These are phyloP conservation scores for Desmophyllum pertusum DNA, from an alignment of 92 coral and sea anemone species.

Conservation along the genomic window DNA sequence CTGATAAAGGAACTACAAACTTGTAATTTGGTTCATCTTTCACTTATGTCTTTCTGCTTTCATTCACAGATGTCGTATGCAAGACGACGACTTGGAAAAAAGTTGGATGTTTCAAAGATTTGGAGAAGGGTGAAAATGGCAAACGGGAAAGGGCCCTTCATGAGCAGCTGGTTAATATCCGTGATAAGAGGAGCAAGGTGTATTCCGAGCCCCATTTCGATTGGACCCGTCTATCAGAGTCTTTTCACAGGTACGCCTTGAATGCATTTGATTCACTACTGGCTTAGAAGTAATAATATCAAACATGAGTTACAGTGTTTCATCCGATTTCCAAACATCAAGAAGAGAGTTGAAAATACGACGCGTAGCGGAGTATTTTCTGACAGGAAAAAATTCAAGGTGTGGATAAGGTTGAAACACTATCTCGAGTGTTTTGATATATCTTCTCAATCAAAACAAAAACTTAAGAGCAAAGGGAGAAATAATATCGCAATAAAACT, in stretches of 20 bases:
- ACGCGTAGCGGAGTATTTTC: no score
- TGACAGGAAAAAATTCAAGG: no score
- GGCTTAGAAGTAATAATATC: no score
- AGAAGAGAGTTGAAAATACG: no score
- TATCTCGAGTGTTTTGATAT: no score
- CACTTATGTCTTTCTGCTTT: neutral
- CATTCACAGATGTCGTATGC: neutral
- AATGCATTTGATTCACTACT: neutral
- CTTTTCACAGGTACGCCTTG: conserved; percentile 23
- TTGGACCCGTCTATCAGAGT: conserved; percentile 12
- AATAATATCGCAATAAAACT: no score
- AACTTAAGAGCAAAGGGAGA: neutral
- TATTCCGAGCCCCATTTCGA: neutral
- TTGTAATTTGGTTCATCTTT: neutral
- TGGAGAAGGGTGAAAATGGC: no score
- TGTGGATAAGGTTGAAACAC: no score
- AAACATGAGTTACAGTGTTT: no score
- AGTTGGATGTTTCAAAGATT: conserved; percentile 36
- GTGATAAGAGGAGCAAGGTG: conserved; percentile 21
- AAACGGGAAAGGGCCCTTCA: conserved; percentile 4
- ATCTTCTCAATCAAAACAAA: neutral
- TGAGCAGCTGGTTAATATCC: conserved; percentile 27
- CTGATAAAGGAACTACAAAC: no score
- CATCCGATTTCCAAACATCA: no score
- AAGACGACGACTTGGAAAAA: conserved; percentile 22